A percentile compares a stretch with the other conserved stretches of the same genome.
Conservation (phyloP, 2,113 vertebrate genomes). For the Excalfactoria chinensis region DNA sequence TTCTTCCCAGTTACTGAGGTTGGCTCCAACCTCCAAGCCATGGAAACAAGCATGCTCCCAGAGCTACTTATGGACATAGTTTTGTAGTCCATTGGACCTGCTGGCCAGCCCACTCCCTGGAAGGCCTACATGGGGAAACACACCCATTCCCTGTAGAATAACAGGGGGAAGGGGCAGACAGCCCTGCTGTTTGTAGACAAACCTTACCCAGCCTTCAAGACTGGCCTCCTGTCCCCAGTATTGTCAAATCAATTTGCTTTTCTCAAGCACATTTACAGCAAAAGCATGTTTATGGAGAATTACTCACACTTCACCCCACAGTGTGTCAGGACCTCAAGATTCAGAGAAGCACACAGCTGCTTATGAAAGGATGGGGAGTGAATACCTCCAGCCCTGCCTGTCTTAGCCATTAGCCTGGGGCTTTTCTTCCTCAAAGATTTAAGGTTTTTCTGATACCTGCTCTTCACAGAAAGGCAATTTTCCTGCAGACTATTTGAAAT, state of each 20-base stretch:
- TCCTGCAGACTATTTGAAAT: neutral
- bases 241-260: neutral
- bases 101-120: neutral
- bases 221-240: neutral
- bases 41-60: neutral
- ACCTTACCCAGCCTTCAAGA: neutral
- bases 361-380: neutral
- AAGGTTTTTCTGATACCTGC: neutral
- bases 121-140: neutral
- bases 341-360: neutral
- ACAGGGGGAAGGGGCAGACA: neutral
- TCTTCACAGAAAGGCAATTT: neutral
- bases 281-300: neutral
- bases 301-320: neutral
- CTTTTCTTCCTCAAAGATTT: conserved; percentile 26
- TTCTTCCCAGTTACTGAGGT: neutral
- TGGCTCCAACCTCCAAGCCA: neutral
- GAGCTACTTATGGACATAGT: accelerated
- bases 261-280: neutral
- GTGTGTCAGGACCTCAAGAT: neutral
- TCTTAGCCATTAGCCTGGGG: neutral
- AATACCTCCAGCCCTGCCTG: neutral
- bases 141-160: neutral
- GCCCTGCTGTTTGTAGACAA: accelerated
- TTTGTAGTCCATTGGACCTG: neutral